Conservation (phyloP, 2,888 invertebrate species). For the Galerucella nymphaeae region DNA sequence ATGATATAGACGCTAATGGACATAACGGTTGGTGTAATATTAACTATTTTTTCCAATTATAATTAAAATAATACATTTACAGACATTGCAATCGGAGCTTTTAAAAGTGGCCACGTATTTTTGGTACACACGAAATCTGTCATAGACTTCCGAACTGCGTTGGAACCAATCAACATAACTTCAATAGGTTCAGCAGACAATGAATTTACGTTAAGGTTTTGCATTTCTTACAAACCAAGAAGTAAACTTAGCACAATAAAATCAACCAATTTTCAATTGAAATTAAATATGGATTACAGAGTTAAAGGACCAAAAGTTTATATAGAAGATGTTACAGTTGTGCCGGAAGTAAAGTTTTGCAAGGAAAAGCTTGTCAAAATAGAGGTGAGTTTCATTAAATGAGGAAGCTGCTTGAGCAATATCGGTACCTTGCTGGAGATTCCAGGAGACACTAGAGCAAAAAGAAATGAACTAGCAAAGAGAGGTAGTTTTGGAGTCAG, state of each 20-base stretch:
- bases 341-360: slow-evolving; percentile 17
- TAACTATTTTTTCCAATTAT: not conserved
- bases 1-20: slow-evolving; percentile 72
- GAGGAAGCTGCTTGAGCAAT: too few species aligned
- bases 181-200: slow-evolving; percentile 11
- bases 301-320: slow-evolving; percentile 27
- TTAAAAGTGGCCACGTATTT: slow-evolving; percentile 68
- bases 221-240: slow-evolving; percentile 43
- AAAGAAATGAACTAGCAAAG: too few species aligned
- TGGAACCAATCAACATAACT: slow-evolving; percentile 39
- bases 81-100: slow-evolving; percentile 74
- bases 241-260: slow-evolving; percentile 34
- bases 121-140: slow-evolving; percentile 65
- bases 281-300: slow-evolving; percentile 40
- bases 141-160: slow-evolving; percentile 49
- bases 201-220: slow-evolving; percentile 34
- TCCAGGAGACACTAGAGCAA: too few species aligned
- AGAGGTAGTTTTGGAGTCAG: too few species aligned
- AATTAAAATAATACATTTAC: slow-evolving; percentile 53
- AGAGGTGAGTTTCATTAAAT: slow-evolving; percentile 30
- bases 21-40: slow-evolving; percentile 68
- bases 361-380: slow-evolving; percentile 22
- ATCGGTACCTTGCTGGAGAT: too few species aligned
- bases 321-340: slow-evolving; percentile 23
- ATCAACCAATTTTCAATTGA: slow-evolving; percentile 30